phyloP scores from a whole-genome alignment of 1,140 invertebrate genomes.

The Argopecten irradians region DNA sequence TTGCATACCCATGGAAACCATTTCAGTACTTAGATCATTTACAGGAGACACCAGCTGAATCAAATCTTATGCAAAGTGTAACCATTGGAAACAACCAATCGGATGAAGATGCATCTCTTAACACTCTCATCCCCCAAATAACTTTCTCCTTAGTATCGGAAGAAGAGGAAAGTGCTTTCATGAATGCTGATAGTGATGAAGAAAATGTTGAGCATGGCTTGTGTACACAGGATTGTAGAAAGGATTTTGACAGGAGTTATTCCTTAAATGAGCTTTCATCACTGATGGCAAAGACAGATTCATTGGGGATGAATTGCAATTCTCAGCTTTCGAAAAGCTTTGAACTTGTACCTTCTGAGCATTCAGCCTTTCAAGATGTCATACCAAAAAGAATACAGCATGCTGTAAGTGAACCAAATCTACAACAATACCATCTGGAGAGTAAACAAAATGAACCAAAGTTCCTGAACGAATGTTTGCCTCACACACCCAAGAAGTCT shows the following conservation, averaged over 20 bases:
- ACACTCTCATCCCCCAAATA: constrained; percentile 59
- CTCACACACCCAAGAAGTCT: not conserved
- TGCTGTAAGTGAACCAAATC: constrained; percentile 63
- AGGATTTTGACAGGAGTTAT: constrained; percentile 49
- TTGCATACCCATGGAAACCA: not conserved
- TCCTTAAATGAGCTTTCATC: constrained; percentile 56
- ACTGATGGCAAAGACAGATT: constrained; percentile 44
- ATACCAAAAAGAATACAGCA: constrained; percentile 61
- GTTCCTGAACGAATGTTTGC: constrained; percentile 31
- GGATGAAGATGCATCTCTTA: constrained; percentile 31
- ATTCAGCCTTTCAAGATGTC: constrained; percentile 66
- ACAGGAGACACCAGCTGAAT: not conserved
- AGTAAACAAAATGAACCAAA: constrained; percentile 20
- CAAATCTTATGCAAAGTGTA: not conserved
- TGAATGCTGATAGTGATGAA: constrained; percentile 40
- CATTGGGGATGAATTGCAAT: constrained; percentile 26
- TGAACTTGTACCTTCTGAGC: constrained; percentile 64
- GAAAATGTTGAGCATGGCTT: constrained; percentile 30
- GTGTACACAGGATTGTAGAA: not conserved
- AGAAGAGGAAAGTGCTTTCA: constrained; percentile 43
- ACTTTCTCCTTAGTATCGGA: constrained; percentile 59
- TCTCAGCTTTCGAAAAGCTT: constrained; percentile 58
- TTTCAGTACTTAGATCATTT: not conserved
- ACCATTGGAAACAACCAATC: not conserved
- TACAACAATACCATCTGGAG: constrained; percentile 44